These are phyloP conservation scores for Malacoraja senta DNA, from an alignment of 2,797 vertebrate genomes.

Conservation along the genomic window DNA sequence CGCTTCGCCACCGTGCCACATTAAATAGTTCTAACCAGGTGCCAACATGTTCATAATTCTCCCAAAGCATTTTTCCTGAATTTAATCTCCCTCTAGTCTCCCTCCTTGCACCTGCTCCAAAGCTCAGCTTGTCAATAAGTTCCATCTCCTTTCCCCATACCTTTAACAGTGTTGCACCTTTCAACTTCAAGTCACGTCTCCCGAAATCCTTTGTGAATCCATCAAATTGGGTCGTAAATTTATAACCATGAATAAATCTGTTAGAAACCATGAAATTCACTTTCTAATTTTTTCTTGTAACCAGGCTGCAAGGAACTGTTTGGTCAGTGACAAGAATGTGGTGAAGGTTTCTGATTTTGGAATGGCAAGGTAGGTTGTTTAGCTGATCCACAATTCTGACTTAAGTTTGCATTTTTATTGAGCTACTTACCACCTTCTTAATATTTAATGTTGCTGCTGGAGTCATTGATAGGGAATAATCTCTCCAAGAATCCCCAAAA, in stretches of 20 bases:
- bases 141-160: too few species aligned
- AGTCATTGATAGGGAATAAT: not conserved
- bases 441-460: not conserved
- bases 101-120: too few species aligned
- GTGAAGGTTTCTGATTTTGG: constrained; percentile 84
- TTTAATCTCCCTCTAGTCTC: too few species aligned
- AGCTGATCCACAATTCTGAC: too few species aligned
- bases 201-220: too few species aligned
- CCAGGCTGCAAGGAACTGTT: constrained; percentile 82
- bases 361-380: constrained; percentile 67
- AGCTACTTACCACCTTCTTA: not conserved
- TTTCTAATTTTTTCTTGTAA: constrained; percentile 3
- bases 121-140: too few species aligned
- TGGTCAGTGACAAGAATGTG: constrained; percentile 62
- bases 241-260: not conserved
- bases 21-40: too few species aligned
- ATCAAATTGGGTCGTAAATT: not conserved
- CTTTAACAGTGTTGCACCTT: too few species aligned
- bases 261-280: not conserved
- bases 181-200: too few species aligned
- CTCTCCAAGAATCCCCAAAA: not conserved
- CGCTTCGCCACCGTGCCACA: too few species aligned
- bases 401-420: not conserved
- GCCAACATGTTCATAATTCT: too few species aligned
- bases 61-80: too few species aligned